Base-by-base conservation (phyloP, 2,888 invertebrate genomes). In the Leptinotarsa peninsularis region DNA sequence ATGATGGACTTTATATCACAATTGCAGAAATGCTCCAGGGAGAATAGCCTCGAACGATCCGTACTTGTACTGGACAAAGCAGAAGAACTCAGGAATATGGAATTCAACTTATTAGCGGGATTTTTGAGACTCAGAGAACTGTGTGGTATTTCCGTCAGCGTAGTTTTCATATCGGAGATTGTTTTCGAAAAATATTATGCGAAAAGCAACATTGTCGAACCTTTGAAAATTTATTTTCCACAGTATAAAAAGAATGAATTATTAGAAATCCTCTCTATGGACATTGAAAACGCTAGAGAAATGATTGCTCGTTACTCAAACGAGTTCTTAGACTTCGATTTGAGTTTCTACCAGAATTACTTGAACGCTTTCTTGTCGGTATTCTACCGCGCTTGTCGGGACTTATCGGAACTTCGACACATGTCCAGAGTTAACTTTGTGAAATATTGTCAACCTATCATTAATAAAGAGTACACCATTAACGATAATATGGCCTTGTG, bases 321-420 rank as follows among this genome's bases (percentile, higher is more conserved):
- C 27, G 78, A 81, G 60, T 66, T 69, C n/a, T 75, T 85, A 43
- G 81, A 81, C 43, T 85, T 86, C 70, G 86, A 84, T 77, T 23
- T 80, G 49, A 90, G 91, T 78, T 91, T 96, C 84, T 97, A 95
- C 87, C 90, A 90, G 67, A 94, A 93, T 88, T 97, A 96, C 88
- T 88, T 97, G 70, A 94, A 93, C 87, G 91, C 96, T 67, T 94
- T 97, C 86, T 89, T 97, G 4, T 94, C 94, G 81, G 94, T 96
- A 54, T 97, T 96, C 88, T 94, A 94, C 84, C 90, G 94, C 83
- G 94, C 93, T 49, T 97, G 97, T 88, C 91, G 96, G 27, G 96
- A 97, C 90, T 88, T 97, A 68, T 93, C 93, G 33, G 97, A 98
- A 88, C 90, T 98, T 72, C 91, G 93, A 79, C 92, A 95, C 84